phyloP scores from a whole-genome alignment of 2,888 invertebrate species.

The Mellilla xanthometata region DNA sequence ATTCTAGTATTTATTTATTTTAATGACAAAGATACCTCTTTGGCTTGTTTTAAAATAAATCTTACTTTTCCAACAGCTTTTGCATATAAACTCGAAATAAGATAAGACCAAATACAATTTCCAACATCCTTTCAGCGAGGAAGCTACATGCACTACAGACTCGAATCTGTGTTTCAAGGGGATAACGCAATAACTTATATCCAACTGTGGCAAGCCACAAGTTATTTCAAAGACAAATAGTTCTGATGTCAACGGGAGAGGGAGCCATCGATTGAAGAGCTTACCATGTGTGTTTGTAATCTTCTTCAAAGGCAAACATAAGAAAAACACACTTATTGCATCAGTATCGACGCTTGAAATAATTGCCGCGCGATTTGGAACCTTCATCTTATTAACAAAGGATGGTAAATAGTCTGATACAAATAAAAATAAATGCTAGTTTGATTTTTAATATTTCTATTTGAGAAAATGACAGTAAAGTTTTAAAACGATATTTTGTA shows the following conservation, averaged over 20 bases:
- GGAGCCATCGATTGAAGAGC: constrained; percentile 63
- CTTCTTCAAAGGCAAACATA: constrained; percentile 73
- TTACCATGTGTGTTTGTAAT: constrained; percentile 69
- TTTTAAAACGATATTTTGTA: constrained; percentile 46
- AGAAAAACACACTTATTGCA: constrained; percentile 73
- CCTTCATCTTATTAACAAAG: constrained; percentile 21
- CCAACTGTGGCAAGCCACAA: constrained; percentile 61
- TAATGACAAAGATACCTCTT: too few relatives aligned
- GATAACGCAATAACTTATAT: constrained; percentile 63
- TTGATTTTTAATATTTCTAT: constrained; percentile 25
- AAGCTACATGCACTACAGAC: constrained; percentile 28
- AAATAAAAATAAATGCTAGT: neutral
- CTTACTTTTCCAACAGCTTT: neutral
- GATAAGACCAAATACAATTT: neutral
- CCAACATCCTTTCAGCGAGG: constrained; percentile 7
- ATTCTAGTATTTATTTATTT: too few relatives aligned
- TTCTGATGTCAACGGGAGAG: constrained; percentile 61
- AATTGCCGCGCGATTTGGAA: constrained; percentile 27
- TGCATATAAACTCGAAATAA: neutral
- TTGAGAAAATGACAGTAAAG: constrained; percentile 47
- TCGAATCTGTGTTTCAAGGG: constrained; percentile 50
- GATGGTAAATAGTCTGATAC: neutral
- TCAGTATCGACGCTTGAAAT: constrained; percentile 26
- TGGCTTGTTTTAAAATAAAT: too few relatives aligned
- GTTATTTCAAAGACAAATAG: constrained; percentile 77